phyloP scores from a whole-genome alignment of 2,113 vertebrate species.

The Rhynchopsitta pachyrhyncha region DNA sequence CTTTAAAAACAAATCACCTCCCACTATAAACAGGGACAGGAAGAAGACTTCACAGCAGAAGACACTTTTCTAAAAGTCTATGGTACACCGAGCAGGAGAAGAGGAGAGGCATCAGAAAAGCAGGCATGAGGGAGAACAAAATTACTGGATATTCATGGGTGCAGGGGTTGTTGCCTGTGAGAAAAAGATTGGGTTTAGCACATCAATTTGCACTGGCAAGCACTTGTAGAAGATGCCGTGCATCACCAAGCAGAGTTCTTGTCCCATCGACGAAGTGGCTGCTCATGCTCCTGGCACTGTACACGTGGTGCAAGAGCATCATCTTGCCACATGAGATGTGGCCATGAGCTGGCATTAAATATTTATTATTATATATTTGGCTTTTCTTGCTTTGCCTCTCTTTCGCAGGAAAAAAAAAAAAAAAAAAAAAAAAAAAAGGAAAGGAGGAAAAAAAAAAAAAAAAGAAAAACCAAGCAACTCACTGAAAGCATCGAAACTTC shows the following conservation, averaged over 20 bases:
- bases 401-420: neutral
- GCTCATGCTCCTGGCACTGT: fast-evolving
- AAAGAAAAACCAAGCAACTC: neutral
- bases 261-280: fast-evolving
- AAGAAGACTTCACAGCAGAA: neutral
- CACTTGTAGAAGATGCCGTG: fast-evolving
- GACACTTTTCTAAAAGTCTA: neutral
- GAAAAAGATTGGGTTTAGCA: neutral
- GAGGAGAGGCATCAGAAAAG: neutral
- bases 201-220: fast-evolving
- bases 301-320: fast-evolving
- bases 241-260: neutral
- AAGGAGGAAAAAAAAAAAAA: neutral
- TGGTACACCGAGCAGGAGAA: neutral
- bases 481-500: neutral
- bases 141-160: neutral
- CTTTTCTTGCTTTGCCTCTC: neutral
- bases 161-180: neutral
- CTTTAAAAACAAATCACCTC: neutral
- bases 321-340: neutral
- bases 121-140: neutral
- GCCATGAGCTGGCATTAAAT: neutral
- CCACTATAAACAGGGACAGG: neutral
- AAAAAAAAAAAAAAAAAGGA: neutral
- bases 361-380: too few relatives aligned